Base-by-base conservation (phyloP, 2,797 vertebrate genomes). In the Hyperoplus lanceolatus region DNA sequence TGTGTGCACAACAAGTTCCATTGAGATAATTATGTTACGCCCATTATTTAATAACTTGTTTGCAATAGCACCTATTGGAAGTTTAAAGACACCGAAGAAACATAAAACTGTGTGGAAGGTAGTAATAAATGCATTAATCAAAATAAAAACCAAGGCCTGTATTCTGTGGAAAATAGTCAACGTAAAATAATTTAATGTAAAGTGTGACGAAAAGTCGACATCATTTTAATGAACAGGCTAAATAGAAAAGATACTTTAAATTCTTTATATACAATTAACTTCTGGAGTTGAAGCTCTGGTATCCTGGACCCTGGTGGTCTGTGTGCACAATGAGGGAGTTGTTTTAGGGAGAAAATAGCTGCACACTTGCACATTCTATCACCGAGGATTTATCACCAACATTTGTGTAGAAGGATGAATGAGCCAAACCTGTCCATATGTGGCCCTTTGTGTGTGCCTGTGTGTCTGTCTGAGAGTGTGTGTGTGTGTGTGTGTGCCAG, bases 321-420 rank as follows among this genome's bases (percentile, higher is more conserved):
- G 67, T 8, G 71, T 66, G 65, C 75, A 91, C 90, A 91, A 92
- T 82, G 70, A 70, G 43, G 63, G 62, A 82, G 81, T 81, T 93
- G 90, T 92, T 82, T 88, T 75, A 78, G 73, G 72, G 77, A 86
- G 83, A 93, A 91, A 93, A 94, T 90, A 92, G 82, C 88, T 43
- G 62, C 82, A 92, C 92, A 93, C 84, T 90, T 92, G 90, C 79
- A 86, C 89, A 92, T 84, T 92, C 89, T 93, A 89, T 91, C 88
- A 91, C 79, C 60, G 81, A 89, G 84, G 92, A 94, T 94, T 94
- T 94, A 94, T 93, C 85, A 89, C 90, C 87, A 91, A 93, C 93
- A 94, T 93, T 93, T 94, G 91, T 89, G 91, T 84, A 65, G 83
- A 79, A 81, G 87, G 81, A 88, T 90, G 85, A 92, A 91, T 85